Conservation (phyloP, 2,113 vertebrate species). For the Plecotus auritus region DNA sequence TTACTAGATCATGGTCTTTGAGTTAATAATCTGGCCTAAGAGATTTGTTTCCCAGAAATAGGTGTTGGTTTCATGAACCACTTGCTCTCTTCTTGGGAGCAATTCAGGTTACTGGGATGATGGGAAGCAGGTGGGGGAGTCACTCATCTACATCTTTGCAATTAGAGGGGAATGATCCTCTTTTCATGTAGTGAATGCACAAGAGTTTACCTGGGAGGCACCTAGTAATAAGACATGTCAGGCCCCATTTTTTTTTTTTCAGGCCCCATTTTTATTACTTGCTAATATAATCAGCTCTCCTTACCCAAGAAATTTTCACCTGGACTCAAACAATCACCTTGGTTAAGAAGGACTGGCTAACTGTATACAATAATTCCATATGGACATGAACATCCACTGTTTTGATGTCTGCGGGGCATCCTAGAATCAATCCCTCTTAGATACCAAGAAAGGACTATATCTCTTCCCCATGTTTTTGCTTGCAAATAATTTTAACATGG, state of each 20-base stretch:
- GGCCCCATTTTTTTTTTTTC: too few species aligned
- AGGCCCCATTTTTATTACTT: background rate
- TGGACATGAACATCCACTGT: background rate
- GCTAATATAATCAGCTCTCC: background rate
- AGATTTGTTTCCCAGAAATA: background rate
- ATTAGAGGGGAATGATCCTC: background rate
- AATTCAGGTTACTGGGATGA: background rate
- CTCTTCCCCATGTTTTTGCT: background rate
- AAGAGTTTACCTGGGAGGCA: background rate
- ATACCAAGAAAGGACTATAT: background rate
- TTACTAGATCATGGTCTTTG: background rate
- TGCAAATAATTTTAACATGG: background rate
- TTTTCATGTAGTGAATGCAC: background rate
- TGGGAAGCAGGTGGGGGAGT: fast-evolving
- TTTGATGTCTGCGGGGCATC: background rate
- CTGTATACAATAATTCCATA: background rate
- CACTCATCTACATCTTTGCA: background rate
- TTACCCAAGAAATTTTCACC: too few species aligned
- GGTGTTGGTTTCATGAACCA: background rate
- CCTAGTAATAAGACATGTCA: background rate
- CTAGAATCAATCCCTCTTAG: background rate
- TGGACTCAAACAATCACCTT: background rate
- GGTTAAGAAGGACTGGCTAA: background rate
- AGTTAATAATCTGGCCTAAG: background rate
- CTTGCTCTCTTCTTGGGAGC: background rate